Evolutionary conservation across 1,140 invertebrate species (phyloP).

Genomic region (Papilio helenus): DNA sequence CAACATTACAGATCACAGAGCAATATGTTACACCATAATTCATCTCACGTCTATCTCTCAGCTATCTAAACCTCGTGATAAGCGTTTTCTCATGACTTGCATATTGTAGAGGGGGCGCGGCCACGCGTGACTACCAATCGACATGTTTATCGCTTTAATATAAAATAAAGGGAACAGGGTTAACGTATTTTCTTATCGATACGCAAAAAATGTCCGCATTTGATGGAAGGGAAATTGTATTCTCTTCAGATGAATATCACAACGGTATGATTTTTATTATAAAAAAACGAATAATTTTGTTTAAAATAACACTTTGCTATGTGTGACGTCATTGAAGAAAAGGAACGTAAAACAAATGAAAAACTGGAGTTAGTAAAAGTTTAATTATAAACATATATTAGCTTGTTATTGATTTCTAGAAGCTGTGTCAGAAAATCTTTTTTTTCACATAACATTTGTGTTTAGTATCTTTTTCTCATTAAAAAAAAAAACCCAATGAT

Average conservation of each 20-base stretch:
- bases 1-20: slow-evolving; percentile 50
- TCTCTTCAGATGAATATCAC: slow-evolving; percentile 46
- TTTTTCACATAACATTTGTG: not conserved
- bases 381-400: too few relatives aligned
- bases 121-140: slow-evolving; percentile 75
- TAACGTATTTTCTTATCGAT: slow-evolving; percentile 61
- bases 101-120: slow-evolving; percentile 74
- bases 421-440: not conserved
- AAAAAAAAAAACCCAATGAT: not conserved
- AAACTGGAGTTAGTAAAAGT: too few relatives aligned
- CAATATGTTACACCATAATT: slow-evolving; percentile 72
- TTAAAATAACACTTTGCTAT: too few relatives aligned
- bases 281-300: too few relatives aligned
- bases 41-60: slow-evolving; percentile 71
- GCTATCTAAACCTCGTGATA: slow-evolving; percentile 74
- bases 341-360: too few relatives aligned
- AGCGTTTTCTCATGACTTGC: slow-evolving; percentile 82
- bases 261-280: too few relatives aligned
- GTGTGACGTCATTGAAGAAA: too few relatives aligned
- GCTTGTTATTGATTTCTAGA: too few relatives aligned
- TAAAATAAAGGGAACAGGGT: slow-evolving; percentile 79
- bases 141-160: slow-evolving; percentile 83
- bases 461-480: not conserved
- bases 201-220: slow-evolving; percentile 72
- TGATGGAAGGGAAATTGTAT: slow-evolving; percentile 73